phyloP scores from a whole-genome alignment of 2,113 vertebrate species.

The Aspiorhynchus laticeps region DNA sequence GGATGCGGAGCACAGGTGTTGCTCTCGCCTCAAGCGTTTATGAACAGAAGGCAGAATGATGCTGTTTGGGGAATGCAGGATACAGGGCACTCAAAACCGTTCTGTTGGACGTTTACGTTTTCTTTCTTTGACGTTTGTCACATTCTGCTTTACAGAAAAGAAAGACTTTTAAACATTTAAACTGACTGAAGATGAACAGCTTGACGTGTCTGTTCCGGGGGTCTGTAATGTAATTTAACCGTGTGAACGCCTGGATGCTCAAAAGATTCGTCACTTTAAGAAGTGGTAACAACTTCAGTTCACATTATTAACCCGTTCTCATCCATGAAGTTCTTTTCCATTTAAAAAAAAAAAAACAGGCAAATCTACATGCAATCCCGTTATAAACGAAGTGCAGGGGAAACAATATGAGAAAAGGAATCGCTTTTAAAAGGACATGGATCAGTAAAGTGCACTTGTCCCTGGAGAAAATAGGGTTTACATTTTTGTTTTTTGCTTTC shows the following conservation, averaged over 20 bases:
- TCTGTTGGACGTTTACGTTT: constrained; percentile 55
- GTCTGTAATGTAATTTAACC: not conserved
- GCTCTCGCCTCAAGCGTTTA: constrained; percentile 76
- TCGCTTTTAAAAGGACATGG: constrained; percentile 5
- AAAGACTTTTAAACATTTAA: not conserved
- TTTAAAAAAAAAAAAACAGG: not conserved
- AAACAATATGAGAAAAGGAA: not conserved
- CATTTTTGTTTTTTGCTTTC: not conserved
- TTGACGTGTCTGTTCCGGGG: not conserved
- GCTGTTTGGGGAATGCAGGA: constrained; percentile 78
- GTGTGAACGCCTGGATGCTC: not conserved
- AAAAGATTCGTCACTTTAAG: constrained; percentile 8
- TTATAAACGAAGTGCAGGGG: not conserved
- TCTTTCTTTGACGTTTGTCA: constrained; percentile 63
- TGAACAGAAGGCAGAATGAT: constrained; percentile 68
- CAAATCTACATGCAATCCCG: not conserved
- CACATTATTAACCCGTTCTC: not conserved
- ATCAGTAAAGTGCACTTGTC: constrained; percentile 61
- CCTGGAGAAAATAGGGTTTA: constrained; percentile 46
- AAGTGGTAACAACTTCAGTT: not conserved
- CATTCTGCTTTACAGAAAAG: constrained; percentile 5
- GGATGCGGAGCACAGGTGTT: constrained; percentile 89
- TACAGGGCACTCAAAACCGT: constrained; percentile 83
- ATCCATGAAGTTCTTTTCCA: constrained; percentile 2
- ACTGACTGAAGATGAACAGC: constrained; percentile 4